Evolutionary conservation across 2,113 vertebrate genomes (phyloP), one percentile per base, ranked within the genome.

Genomic region (Emydura subglobosa): DNA sequence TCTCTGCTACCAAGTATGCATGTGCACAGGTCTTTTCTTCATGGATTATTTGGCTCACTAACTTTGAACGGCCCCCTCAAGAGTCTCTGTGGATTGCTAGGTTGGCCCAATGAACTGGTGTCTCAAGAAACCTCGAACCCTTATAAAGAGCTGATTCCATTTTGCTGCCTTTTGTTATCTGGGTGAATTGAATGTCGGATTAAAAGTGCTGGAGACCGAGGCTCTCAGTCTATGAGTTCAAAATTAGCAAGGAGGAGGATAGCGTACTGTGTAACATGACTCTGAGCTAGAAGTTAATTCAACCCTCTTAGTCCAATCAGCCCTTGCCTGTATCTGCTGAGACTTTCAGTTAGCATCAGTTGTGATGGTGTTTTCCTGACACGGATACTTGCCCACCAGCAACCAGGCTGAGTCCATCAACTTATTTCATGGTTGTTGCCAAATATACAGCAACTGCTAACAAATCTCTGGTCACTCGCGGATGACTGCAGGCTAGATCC

Each of bases 141-240:
- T 51, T n/a, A 22, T 55, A 49, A 57, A 44, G 79, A 21, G 53
- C 31, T 50, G 29, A 7, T 34, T 25, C 85, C 53, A 3, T 34
- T 57, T 31, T 9, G 25, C 74, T 80, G 61, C 82, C 51, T 76
- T 53, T 47, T 74, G 29, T 59, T 21, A 57, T 54, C 53, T 51
- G 61, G 47, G 42, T 50, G 8, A 29, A n/a, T 5, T 54, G 82
- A 51, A 34, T 9, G 24, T 27, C 80, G 44, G 68, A 44, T 13
- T 44, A 47, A 72, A 55, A 78, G 47, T 8, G 25, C 21, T 11
- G 42, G 25, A 54, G 72, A 74, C 17, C 57, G 79, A n/a, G 57
- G 24, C 16, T 51, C 31, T 72, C 7, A 2, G 0, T 0, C 1
- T n/a, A 25, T 6, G 5, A 47, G n/a, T 82, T 59, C 10, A 6